These are phyloP conservation scores for Eilema sororculum DNA, from an alignment of 2,888 invertebrate genomes.

Conservation along the genomic window DNA sequence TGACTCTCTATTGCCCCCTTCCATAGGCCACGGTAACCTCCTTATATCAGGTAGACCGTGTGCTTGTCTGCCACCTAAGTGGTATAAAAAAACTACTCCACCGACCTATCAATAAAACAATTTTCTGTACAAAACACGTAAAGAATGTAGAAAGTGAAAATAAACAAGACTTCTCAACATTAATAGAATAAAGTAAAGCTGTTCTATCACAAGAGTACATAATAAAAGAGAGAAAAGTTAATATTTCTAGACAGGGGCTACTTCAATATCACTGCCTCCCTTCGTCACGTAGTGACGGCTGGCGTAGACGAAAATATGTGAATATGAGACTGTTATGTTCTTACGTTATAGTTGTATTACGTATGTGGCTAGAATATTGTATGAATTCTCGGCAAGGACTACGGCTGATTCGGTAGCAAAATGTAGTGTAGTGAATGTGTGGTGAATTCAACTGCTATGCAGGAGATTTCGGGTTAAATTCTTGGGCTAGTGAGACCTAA, in stretches of 20 bases:
- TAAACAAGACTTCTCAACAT: neutral
- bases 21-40: too few relatives aligned
- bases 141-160: neutral
- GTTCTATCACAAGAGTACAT: neutral
- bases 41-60: too few relatives aligned
- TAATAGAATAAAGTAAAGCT: neutral
- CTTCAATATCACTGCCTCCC: constrained; percentile 22
- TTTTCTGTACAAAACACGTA: neutral
- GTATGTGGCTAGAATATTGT: constrained; percentile 13
- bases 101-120: too few relatives aligned
- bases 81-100: too few relatives aligned
- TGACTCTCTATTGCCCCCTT: too few relatives aligned
- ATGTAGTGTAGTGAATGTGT: too few relatives aligned
- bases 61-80: too few relatives aligned
- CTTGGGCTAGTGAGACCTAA: too few relatives aligned
- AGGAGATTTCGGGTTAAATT: too few relatives aligned
- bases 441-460: too few relatives aligned
- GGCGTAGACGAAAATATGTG: constrained; percentile 19
- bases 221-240: constrained; percentile 15
- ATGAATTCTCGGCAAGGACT: neutral
- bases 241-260: constrained; percentile 24
- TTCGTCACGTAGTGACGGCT: constrained; percentile 24
- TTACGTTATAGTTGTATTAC: constrained; percentile 9
- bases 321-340: constrained; percentile 1
- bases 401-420: neutral